phyloP scores from a whole-genome alignment of 2,888 invertebrate species.

The Galeopsomyia nigrocyanea region DNA sequence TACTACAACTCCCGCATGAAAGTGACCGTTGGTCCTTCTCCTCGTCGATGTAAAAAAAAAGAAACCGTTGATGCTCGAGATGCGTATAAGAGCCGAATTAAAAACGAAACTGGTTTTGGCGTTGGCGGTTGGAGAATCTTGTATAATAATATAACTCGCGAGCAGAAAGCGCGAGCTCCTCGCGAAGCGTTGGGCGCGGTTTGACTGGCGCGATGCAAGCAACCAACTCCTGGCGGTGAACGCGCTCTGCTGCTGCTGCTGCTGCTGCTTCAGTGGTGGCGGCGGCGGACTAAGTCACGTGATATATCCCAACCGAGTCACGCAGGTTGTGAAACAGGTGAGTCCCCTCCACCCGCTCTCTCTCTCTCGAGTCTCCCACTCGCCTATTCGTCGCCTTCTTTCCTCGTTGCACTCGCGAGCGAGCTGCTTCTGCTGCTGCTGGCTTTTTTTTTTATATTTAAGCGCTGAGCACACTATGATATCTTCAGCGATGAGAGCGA shows the following conservation, averaged over 20 bases:
- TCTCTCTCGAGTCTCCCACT: too few species aligned
- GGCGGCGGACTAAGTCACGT: slow-evolving; percentile 58
- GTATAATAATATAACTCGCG: too few species aligned
- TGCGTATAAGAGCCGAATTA: not conserved
- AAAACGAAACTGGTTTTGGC: not conserved
- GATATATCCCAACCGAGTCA: slow-evolving; percentile 61
- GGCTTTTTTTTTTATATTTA: not conserved
- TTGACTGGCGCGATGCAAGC: slow-evolving; percentile 53
- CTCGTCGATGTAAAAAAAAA: not conserved
- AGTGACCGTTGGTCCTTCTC: too few species aligned
- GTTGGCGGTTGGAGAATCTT: too few species aligned
- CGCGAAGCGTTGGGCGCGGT: slow-evolving; percentile 66
- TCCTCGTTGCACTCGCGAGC: too few species aligned
- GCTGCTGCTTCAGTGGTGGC: slow-evolving; percentile 11
- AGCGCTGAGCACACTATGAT: not conserved
- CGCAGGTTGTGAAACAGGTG: slow-evolving; percentile 68
- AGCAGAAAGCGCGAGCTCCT: slow-evolving; percentile 50
- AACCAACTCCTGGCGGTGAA: slow-evolving; percentile 14
- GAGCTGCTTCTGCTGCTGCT: too few species aligned
- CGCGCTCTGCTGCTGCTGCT: not conserved
- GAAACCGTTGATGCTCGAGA: not conserved
- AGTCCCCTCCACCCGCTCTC: slow-evolving; percentile 28
- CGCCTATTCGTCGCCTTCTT: too few species aligned
- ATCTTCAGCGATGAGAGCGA: not conserved
- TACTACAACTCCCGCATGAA: not conserved